Base-by-base conservation (phyloP, 1,140 invertebrate genomes). In the Cheumatopsyche charites region DNA sequence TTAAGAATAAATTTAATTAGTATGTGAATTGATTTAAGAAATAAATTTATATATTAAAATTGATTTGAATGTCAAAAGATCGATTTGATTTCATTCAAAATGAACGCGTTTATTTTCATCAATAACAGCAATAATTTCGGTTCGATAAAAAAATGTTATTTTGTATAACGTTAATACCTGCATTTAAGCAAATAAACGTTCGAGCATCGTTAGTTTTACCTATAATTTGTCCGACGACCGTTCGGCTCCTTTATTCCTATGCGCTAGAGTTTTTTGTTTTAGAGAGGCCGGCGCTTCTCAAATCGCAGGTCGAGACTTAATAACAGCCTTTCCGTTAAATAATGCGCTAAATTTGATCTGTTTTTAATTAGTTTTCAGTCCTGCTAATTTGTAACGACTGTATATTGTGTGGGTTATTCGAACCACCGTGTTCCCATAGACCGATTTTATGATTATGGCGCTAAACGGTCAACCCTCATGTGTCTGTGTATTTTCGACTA, bases 351-450 rank as follows among this genome's bases (percentile, higher is more conserved):
- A 70, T 75, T 70, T 75, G 67, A 75, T 75, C 61, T 72, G 70
- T 70, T 75, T 75, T 75, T 75, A 75, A 75, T 75, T 75, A 72
- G 49, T 70, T 75, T 72, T 72, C 17, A 23, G 58, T 12, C 12
- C 41, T 12, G 36, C 23, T 65, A 71, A 71, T 71, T 62, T 71
- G 62, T 63, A 63, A 71, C 43, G 69, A 71, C 69, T 71, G 49
- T 71, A 61, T 71, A 9, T 71, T n/a, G 23, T 12, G 13, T 52
- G 55, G 25, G 69, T 17, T 63, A 58, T n/a, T 36, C 29, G 41
- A 13, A 62, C 49, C 12, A 55, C 15, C 49, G 55, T 15, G 61
- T 52, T 63, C 58, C 42, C 55, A 62, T 47, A 61, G 29, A 36
- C 13, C 5, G 15, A n/a, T 71, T 71, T 71, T 71, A 71, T 71